These are phyloP conservation scores for Leptinotarsa tumamoca DNA, from an alignment of 2,888 invertebrate genomes.

Conservation along the genomic window DNA sequence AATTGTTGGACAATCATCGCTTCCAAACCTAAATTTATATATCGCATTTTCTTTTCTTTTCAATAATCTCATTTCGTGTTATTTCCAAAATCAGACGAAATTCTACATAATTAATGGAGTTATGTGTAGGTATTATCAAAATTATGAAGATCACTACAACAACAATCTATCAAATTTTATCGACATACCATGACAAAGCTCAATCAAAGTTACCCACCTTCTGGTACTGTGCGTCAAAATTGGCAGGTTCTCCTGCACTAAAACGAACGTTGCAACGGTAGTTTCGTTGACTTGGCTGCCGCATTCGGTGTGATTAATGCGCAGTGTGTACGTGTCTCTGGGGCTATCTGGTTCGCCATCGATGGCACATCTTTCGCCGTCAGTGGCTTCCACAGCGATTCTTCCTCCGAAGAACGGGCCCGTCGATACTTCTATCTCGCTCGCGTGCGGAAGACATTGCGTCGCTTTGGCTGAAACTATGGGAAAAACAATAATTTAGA, in stretches of 20 bases:
- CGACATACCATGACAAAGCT: no score
- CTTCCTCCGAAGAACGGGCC: slow-evolving; percentile 85
- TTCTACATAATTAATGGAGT: no score
- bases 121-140: no score
- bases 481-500: background rate
- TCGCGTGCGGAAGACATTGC: slow-evolving; percentile 82
- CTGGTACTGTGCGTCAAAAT: slow-evolving; percentile 80
- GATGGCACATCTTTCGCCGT: slow-evolving; percentile 78
- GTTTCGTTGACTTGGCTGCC: slow-evolving; percentile 77
- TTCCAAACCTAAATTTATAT: no score
- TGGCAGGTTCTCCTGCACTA: slow-evolving; percentile 85
- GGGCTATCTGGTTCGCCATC: slow-evolving; percentile 81
- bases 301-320: slow-evolving; percentile 80
- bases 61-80: no score
- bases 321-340: slow-evolving; percentile 79
- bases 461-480: slow-evolving; percentile 85
- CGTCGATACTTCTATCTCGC: slow-evolving; percentile 85
- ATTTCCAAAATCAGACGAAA: no score
- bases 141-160: no score
- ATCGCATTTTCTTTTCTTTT: no score
- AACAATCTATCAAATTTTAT: no score
- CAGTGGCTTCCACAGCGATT: slow-evolving; percentile 80
- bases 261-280: slow-evolving; percentile 84
- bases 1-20: no score
- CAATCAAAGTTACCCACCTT: slow-evolving; percentile 41